A percentile compares a stretch with the other conserved stretches of the same genome.
These are phyloP conservation scores for Leptinotarsa texana DNA, from an alignment of 1,140 invertebrate genomes.

Conservation along the genomic window DNA sequence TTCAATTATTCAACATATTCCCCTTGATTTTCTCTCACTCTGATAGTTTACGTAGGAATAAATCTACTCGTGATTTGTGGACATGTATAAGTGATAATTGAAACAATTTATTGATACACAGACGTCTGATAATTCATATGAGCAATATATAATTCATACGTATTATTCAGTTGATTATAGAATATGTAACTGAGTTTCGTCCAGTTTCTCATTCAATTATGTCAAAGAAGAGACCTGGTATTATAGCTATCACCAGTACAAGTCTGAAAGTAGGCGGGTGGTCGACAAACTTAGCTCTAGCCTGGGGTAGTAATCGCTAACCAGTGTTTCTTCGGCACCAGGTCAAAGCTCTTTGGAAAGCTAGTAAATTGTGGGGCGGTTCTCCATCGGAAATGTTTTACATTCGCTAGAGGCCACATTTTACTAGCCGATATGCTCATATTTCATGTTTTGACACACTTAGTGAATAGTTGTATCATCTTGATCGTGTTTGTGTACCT, in stretches of 20 bases:
- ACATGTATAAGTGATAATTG: too few species aligned
- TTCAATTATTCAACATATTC: too few species aligned
- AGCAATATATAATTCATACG: not conserved
- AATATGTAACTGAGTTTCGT: not conserved
- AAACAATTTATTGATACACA: too few species aligned
- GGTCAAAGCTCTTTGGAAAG: conserved; percentile 7
- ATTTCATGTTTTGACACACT: conserved; percentile 6
- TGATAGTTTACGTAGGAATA: too few species aligned
- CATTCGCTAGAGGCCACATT: conserved; percentile 1
- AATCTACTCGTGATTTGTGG: too few species aligned
- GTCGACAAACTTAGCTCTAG: conserved; percentile 4
- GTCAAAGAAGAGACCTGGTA: not conserved
- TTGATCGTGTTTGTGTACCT: not conserved
- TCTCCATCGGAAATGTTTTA: conserved; percentile 5
- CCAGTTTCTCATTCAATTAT: conserved; percentile 8
- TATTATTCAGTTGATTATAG: not conserved
- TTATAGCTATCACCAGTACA: not conserved
- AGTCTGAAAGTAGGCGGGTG: conserved; percentile 7
- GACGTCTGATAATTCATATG: not conserved
- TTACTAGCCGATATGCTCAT: conserved; percentile 4
- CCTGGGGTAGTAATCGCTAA: conserved; percentile 7
- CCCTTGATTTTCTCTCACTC: too few species aligned
- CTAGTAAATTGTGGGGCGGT: conserved; percentile 2
- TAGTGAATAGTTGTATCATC: not conserved
- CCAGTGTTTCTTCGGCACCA: not conserved